Base-by-base conservation (phyloP, 2,797 vertebrate genomes). In the Mormyrops boulengeri region DNA sequence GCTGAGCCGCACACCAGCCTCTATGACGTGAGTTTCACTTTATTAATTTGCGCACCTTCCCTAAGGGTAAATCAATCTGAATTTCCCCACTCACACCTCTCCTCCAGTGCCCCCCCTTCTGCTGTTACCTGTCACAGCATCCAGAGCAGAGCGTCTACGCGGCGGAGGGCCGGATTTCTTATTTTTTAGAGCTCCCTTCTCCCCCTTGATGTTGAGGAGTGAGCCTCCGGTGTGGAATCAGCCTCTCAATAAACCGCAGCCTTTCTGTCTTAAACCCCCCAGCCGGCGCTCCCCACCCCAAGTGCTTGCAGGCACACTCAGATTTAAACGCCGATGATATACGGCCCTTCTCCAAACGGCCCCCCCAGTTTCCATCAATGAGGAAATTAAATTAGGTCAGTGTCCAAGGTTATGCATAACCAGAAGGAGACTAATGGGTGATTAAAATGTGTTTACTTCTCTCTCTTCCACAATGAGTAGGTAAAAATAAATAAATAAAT, bases 391-490 rank as follows among this genome's bases (percentile, higher is more conserved):
- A 87, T 87, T 49, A 87, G 60, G 49, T 9, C 84, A 41, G 26
- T 30, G 34, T 87, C 44, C 85, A 89, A 73, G 89, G 44, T 86
- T 38, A 87, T 34, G 60, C 84, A 73, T 66, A 50, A 88, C 53
- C 87, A 34, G 49, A 38, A 47, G 47, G 84, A 87, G 84, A 89
- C 49, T 69, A 87, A 89, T 55, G 60, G 84, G 55, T 73, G 84
- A 89, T 87, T 87, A 87, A 89, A 89, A 89, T 19, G 5, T 87
- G 55, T 89, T 89, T 69, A 86, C 60, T 52, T 89, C 84, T 34
- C 47, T 60, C 5, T 8, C 84, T 89, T 69, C 50, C 34, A 50
- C 38, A 60, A 84, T 60, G 53, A 47, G 53, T 47, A 26, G 22
- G 53, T 17, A 44, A 84, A 44, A 44, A 49, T 44, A 44, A 44